A percentile compares a stretch with the other conserved stretches of the same genome.
phyloP scores from a whole-genome alignment of 35 echinoderm and acorn worm species.

The Anneissia japonica region DNA sequence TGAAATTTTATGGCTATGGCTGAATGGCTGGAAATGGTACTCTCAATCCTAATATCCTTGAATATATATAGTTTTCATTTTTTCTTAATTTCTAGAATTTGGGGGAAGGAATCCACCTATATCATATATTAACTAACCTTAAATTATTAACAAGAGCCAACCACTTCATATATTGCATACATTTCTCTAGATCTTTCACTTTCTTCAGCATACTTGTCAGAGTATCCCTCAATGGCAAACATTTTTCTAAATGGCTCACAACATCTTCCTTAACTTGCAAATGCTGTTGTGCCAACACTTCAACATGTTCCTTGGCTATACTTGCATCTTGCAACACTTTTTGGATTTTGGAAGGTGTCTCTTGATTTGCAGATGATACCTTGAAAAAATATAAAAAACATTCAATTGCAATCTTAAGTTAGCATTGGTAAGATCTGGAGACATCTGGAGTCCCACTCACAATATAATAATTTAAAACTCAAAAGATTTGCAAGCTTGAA shows the following conservation, averaged over 20 bases:
- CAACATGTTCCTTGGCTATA: constrained; percentile 24
- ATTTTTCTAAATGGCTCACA: constrained; percentile 29
- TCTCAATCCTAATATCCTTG: too few species aligned
- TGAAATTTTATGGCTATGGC: background rate
- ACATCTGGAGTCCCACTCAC: too few species aligned
- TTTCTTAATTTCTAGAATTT: too few species aligned
- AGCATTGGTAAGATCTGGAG: too few species aligned
- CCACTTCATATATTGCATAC: constrained; percentile 97
- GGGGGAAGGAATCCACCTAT: too few species aligned
- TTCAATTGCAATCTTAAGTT: too few species aligned
- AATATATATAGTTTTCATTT: too few species aligned
- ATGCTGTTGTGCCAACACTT: constrained; percentile 1
- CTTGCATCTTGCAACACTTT: constrained; percentile 39
- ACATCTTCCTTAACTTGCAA: background rate
- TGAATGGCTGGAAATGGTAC: background rate
- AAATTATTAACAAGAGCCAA: constrained; percentile 74
- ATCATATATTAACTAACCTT: too few species aligned
- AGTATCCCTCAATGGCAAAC: constrained; percentile 63
- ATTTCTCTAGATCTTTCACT: constrained; percentile 83
- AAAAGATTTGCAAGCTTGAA: too few species aligned
- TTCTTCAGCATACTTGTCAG: constrained; percentile 45
- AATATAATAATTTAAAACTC: too few species aligned
- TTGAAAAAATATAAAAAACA: background rate
- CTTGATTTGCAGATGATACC: constrained; percentile 44
- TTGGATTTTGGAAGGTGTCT: constrained; percentile 47